These are phyloP conservation scores for Eristalis tenax DNA, from an alignment of 2,888 invertebrate genomes.

Conservation along the genomic window DNA sequence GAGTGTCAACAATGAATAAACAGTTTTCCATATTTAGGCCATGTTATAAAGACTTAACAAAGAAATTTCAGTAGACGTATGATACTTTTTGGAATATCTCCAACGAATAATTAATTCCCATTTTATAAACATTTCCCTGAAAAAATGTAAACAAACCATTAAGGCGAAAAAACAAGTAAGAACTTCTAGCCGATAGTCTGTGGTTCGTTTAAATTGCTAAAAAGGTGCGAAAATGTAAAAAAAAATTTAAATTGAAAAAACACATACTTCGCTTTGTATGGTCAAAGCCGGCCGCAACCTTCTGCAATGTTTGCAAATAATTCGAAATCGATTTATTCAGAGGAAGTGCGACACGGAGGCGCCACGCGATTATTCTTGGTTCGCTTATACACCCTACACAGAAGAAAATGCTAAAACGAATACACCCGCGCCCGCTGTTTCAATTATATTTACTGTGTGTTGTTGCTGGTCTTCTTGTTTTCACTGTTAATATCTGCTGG, in stretches of 20 bases:
- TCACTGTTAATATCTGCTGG: background rate
- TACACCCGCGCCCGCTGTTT: background rate
- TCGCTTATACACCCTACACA: slow-evolving; percentile 16
- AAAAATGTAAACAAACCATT: slow-evolving; percentile 37
- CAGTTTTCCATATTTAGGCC: background rate
- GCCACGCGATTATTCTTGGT: slow-evolving; percentile 64
- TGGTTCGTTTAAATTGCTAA: slow-evolving; percentile 6
- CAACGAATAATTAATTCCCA: slow-evolving; percentile 19
- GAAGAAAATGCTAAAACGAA: background rate
- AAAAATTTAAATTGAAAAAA: background rate
- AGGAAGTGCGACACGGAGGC: slow-evolving; percentile 65
- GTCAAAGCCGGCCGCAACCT: background rate
- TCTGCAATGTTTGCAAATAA: slow-evolving; percentile 40
- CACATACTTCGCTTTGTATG: background rate
- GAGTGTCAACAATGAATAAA: background rate
- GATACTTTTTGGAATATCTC: slow-evolving; percentile 33
- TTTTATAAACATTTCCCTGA: slow-evolving; percentile 11
- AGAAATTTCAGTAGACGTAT: background rate
- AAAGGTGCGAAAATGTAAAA: background rate
- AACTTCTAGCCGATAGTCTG: background rate
- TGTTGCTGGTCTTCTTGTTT: background rate
- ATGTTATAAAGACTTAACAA: slow-evolving; percentile 7
- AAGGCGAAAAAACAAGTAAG: background rate
- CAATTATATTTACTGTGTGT: background rate
- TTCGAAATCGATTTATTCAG: slow-evolving; percentile 62